These are phyloP conservation scores for Sprattus sprattus DNA, from an alignment of 2,113 vertebrate species.

Conservation along the genomic window DNA sequence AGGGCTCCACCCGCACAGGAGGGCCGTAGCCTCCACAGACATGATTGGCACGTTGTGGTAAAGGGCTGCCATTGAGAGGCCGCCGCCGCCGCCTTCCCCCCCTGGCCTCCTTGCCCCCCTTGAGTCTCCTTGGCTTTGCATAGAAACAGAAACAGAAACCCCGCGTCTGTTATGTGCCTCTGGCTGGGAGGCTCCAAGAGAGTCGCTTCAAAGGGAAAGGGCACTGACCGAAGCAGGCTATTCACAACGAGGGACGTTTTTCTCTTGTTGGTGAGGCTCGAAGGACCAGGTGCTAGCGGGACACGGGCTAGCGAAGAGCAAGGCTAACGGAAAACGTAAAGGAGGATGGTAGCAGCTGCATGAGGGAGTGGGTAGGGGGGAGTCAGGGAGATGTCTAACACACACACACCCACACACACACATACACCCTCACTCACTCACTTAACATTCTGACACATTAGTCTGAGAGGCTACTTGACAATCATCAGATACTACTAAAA, in stretches of 20 bases:
- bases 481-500: conserved; percentile 65
- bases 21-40: conserved; percentile 52
- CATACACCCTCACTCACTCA: neutral
- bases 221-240: neutral
- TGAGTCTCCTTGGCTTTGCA: conserved; percentile 69
- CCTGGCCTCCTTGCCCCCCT: conserved; percentile 35
- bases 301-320: conserved; percentile 55
- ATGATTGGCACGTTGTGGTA: conserved; percentile 54
- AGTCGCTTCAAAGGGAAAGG: neutral
- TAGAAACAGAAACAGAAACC: conserved; percentile 68
- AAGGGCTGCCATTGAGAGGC: conserved; percentile 33
- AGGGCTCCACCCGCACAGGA: conserved; percentile 44
- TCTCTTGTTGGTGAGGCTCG: conserved; percentile 50
- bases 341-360: conserved; percentile 46
- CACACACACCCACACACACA: conserved; percentile 46
- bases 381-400: conserved; percentile 50
- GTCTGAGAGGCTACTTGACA: conserved; percentile 19
- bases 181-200: neutral
- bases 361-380: conserved; percentile 46
- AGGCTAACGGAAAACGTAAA: conserved; percentile 57
- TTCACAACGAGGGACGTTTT: neutral
- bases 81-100: neutral
- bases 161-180: conserved; percentile 7
- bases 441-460: conserved; percentile 2
- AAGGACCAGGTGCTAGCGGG: conserved; percentile 54